Percentiles rank a stretch among this genome's conserved stretches.
Evolutionary conservation across 1,140 invertebrate species (phyloP).

Genomic region (Venustaconcha ellipsiformis): DNA sequence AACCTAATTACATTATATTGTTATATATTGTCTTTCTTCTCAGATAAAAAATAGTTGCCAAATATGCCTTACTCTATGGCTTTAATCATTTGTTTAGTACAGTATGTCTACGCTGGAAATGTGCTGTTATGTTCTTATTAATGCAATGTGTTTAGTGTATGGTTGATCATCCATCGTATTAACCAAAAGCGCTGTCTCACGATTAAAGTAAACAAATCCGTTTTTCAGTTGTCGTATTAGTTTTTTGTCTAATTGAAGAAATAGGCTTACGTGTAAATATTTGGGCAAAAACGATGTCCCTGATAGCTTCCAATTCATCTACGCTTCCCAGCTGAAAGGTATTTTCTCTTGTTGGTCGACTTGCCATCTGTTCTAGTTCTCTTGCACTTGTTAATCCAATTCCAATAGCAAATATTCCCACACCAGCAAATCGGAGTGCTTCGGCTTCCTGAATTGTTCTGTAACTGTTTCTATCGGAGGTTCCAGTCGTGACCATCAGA

Average conservation of each 20-base stretch:
- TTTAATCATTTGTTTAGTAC: no score
- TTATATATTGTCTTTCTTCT: no score
- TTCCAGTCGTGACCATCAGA: constrained; percentile 43
- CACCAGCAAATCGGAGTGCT: constrained; percentile 28
- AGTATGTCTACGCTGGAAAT: no score
- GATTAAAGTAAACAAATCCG: no score
- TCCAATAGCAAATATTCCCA: constrained; percentile 41
- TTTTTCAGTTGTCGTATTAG: background rate
- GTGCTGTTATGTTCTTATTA: no score
- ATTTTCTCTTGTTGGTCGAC: constrained; percentile 41
- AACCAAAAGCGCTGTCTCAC: no score
- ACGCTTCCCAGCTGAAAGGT: constrained; percentile 16
- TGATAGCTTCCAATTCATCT: constrained; percentile 35
- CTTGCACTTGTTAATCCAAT: constrained; percentile 32
- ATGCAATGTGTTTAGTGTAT: no score
- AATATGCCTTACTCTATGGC: no score
- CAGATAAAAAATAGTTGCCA: no score
- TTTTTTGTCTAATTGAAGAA: background rate
- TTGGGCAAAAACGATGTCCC: constrained; percentile 42
- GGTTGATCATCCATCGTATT: no score
- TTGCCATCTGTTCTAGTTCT: constrained; percentile 42
- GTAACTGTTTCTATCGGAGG: constrained; percentile 29
- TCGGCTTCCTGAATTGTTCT: constrained; percentile 36
- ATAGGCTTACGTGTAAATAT: constrained; percentile 45
- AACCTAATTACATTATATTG: no score